These are phyloP conservation scores for Orchestia grillus DNA, from an alignment of 1,140 invertebrate genomes.

Conservation along the genomic window DNA sequence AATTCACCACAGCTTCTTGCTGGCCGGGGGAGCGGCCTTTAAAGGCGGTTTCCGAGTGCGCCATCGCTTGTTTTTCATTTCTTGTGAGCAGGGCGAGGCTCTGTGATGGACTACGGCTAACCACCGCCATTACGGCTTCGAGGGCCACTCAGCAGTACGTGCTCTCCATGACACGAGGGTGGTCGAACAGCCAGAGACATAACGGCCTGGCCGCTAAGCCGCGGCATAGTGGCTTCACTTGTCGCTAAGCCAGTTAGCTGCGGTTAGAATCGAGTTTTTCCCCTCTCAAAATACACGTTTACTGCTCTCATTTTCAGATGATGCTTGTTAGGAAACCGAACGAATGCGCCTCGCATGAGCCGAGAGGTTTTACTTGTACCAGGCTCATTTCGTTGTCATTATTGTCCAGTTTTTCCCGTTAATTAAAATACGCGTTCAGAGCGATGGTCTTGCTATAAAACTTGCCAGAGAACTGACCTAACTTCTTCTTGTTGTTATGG, in stretches of 20 bases:
- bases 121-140: conserved; percentile 34
- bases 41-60: neutral
- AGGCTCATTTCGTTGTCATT: neutral
- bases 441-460: neutral
- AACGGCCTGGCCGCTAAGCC: neutral
- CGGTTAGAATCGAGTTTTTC: neutral
- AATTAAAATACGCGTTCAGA: neutral
- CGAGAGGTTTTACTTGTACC: neutral
- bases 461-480: neutral
- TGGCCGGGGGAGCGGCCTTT: neutral
- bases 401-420: neutral
- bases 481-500: neutral
- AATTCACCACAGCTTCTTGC: neutral
- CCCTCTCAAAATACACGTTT: neutral
- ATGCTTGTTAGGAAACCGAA: neutral
- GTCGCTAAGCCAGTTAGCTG: neutral
- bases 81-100: neutral
- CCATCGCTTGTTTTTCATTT: neutral
- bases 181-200: neutral
- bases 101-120: conserved; percentile 15
- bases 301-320: neutral
- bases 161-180: neutral
- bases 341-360: neutral
- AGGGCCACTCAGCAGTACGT: conserved; percentile 53
- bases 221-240: neutral